Evolutionary conservation across 2,113 vertebrate genomes (phyloP).

Genomic region (Carassius carassius): DNA sequence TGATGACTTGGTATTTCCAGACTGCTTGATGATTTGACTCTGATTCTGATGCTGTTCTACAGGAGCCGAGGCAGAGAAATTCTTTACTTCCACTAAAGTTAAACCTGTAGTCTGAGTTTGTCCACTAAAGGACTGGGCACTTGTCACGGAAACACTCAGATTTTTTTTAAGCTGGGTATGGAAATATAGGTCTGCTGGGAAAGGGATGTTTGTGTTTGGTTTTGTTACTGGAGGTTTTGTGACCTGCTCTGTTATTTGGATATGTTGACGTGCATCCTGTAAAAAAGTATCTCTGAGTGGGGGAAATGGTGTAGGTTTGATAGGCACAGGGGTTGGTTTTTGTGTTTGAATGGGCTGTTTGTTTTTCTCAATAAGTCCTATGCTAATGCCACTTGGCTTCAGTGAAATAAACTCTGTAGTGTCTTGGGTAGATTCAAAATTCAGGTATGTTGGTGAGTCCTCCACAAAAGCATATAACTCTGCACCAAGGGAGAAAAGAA

Average conservation of each 20-base stretch:
- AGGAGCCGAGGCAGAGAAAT: conserved; percentile 42
- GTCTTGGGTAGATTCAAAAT: conserved; percentile 7
- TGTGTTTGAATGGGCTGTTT: background rate
- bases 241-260: conserved; percentile 19
- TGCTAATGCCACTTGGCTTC: background rate
- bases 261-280: conserved; percentile 25
- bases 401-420: conserved; percentile 1
- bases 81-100: conserved; percentile 18
- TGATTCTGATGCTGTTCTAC: conserved; percentile 47
- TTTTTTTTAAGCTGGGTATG: conserved; percentile 28
- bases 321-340: conserved; percentile 11
- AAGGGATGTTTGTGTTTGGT: background rate
- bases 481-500: background rate
- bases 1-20: conserved; percentile 39
- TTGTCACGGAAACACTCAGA: background rate
- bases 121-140: conserved; percentile 9
- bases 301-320: background rate
- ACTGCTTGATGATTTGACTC: conserved; percentile 48
- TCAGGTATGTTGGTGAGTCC: conserved; percentile 37
- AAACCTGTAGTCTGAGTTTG: conserved; percentile 5
- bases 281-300: conserved; percentile 27
- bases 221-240: conserved; percentile 4
- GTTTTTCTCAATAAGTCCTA: background rate
- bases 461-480: conserved; percentile 37
- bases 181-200: background rate